A percentile compares a stretch with the other conserved stretches of the same genome.
Conservation (phyloP, 2,113 vertebrate species). For the Nansenia antarctica region DNA sequence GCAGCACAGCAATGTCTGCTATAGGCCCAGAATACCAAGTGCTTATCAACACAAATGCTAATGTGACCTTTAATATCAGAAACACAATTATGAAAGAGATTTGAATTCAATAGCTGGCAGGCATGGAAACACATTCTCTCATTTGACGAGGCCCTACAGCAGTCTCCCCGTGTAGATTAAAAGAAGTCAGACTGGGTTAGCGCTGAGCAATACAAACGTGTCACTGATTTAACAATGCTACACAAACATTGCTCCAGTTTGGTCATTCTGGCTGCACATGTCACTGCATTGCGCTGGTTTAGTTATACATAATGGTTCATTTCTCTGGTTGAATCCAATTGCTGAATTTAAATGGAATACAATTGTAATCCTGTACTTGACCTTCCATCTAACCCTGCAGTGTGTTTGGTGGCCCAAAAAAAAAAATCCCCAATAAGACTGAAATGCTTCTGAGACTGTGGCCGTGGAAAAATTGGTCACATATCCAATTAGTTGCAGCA, state of each 20-base stretch:
- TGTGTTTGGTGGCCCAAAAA: not conserved
- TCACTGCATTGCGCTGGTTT: not conserved
- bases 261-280: conserved; percentile 20
- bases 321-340: not conserved
- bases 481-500: conserved; percentile 69
- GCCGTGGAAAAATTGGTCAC: conserved; percentile 46
- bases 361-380: not conserved
- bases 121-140: conserved; percentile 51
- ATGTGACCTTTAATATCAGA: conserved; percentile 76
- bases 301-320: not conserved
- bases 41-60: conserved; percentile 75
- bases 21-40: conserved; percentile 58
- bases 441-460: conserved; percentile 44
- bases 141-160: conserved; percentile 42
- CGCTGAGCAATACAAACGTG: conserved; percentile 25
- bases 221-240: conserved; percentile 38
- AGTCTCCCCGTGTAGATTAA: conserved; percentile 50
- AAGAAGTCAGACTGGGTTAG: conserved; percentile 39
- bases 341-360: not conserved
- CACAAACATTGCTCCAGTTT: conserved; percentile 29
- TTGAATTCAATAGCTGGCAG: conserved; percentile 67
- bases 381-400: not conserved
- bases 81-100: conserved; percentile 73
- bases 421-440: conserved; percentile 5
- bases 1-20: conserved; percentile 11